Percentiles rank a stretch among this genome's conserved stretches.
Conservation (phyloP, 2,888 invertebrate species). For the Pardosa pseudoannulata region DNA sequence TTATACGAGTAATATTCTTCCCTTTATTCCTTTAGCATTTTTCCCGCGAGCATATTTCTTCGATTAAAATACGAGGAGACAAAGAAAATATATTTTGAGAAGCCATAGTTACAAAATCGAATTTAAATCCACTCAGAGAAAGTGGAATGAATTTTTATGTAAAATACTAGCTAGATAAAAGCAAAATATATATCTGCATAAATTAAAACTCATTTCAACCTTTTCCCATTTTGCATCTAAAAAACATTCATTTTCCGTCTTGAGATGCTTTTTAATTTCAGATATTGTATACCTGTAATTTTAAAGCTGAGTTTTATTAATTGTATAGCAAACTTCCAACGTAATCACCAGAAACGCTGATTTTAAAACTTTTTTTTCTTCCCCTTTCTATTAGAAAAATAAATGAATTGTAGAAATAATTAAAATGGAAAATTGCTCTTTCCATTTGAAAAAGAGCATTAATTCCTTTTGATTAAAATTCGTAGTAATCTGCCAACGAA, state of each 20-base stretch:
- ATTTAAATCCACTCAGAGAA: too few species aligned
- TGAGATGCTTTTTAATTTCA: neutral
- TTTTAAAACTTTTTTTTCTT: neutral
- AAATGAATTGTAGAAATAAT: constrained; percentile 6
- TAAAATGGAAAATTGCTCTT: neutral
- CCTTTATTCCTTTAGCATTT: too few species aligned
- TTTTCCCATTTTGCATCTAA: neutral
- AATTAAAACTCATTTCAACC: too few species aligned
- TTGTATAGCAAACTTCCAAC: neutral
- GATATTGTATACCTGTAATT: neutral
- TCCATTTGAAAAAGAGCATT: neutral
- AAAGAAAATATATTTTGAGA: too few species aligned
- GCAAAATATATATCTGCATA: too few species aligned
- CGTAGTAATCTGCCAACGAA: neutral
- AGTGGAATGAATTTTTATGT: too few species aligned
- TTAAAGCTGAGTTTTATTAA: neutral
- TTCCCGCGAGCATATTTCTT: too few species aligned
- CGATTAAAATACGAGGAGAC: too few species aligned
- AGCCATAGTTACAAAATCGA: too few species aligned
- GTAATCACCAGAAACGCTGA: neutral
- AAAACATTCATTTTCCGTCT: neutral
- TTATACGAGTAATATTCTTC: too few species aligned
- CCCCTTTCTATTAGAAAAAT: neutral
- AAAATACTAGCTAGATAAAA: too few species aligned
- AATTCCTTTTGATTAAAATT: neutral